Base-by-base conservation (phyloP, 2,888 invertebrate species). In the Polydrusus tereticollis region DNA sequence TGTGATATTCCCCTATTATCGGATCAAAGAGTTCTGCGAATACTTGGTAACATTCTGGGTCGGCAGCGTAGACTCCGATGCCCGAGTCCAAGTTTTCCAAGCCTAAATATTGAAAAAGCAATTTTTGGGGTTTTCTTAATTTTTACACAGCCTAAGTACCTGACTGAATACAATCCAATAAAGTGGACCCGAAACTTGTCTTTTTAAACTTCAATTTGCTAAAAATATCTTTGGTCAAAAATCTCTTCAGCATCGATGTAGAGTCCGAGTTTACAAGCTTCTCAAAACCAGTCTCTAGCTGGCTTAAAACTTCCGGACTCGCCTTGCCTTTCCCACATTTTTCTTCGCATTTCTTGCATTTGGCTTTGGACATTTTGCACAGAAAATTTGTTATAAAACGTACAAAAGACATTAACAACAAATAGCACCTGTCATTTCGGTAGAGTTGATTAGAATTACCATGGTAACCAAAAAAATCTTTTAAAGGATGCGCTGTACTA, bases 1-100 rank as follows among this genome's bases (percentile, higher is more conserved):
- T 85, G 82, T 92, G 92, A 83, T 92, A 92, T 78, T 91, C 90
- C 79, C 89, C 88, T 81, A 93, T 92, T 78, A 92, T 87, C 18
- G 90, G 89, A 84, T 92, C 89, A 83, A 93, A 92, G 64, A 93
- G 85, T 21, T 88, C 88, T 66, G 87, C 87, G 82, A 92, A 93
- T 38, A 89, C 85, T 33, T 86, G 85, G 85, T 92, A 93, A n/a
- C 90, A 87, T 78, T 92, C 90, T 2, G 90, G 89, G 83, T 92
- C 92, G 4, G 90, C 88, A 0, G 92, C 92, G 81, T 92, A 92
- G 55, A 91, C 83, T 52, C 92, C 92, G 50, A 90, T 86, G 20
- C 88, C 88, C 50, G 91, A 90, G 83, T 92, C 91, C 59, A 88
- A 86, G 84, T 93, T 91, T 80, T 88, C 88, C 33, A 91, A 85